Evolutionary conservation across 1,140 invertebrate species (phyloP), one percentile per base, ranked within the genome.

Genomic region (Meloidogyne hapla): DNA sequence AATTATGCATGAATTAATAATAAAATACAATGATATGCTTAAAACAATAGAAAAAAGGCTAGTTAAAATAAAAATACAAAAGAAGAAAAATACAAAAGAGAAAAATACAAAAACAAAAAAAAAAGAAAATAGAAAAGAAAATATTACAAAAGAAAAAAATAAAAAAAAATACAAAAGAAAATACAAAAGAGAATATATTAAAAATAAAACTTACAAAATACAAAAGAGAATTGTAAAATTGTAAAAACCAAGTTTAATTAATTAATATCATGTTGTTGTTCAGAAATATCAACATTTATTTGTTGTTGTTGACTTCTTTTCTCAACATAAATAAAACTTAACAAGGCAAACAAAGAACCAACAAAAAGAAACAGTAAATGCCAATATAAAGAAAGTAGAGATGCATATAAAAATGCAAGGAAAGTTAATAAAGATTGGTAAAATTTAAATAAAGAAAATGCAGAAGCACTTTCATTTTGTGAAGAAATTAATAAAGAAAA

Each of bases 401-500:
- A 91, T 69, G 93, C 93, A 89, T 96, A 98, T 87, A 92, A 92
- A 89, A 97, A 97, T 71, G 92, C 93, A 5, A 91, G 88, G 0
- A 94, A 94, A 4, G 94, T 93, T 10, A 94, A 92, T 33, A 96
- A 89, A 2, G 77, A 77, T 48, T 78, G 78, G 21, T 80, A 78
- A 88, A 98, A 98, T 89, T 97, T 97, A 88, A 96, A 98, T 0
- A 98, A 89, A 0, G 95, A 94, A 89, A 97, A 97, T 0, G 94
- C 95, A 66, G 93, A 92, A 0, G 94, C 93, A 83, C 93, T 94
- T 80, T 94, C 92, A 56, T 93, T 91, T 61, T 63, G 23, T 0
- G 92, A 90, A 15, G 91, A 90, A 4, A 94, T 95, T 6, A 98
- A 87, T 23, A 96, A 91, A 0, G 94, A 94, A 85, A 95, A 98